Conservation (phyloP, 1,140 invertebrate genomes). For the Propsilocerus akamusi region DNA sequence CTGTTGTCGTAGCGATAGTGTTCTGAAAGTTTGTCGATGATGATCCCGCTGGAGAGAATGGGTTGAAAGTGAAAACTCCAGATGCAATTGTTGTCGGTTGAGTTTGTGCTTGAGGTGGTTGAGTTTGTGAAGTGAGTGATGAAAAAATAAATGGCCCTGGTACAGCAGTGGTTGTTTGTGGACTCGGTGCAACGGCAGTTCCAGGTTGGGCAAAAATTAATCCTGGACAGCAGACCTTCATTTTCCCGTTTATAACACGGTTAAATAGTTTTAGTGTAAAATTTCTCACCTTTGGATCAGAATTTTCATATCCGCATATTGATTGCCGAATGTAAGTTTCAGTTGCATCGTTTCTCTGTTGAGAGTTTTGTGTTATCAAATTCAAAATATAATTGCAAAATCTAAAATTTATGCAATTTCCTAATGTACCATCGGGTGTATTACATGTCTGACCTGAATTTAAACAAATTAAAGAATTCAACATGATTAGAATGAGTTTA, state of each 20-base stretch:
- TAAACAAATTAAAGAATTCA: no score
- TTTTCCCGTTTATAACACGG: no score
- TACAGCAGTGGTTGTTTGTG: neutral
- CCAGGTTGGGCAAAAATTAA: neutral
- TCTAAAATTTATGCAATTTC: conserved; percentile 26
- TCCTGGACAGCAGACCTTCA: conserved; percentile 29
- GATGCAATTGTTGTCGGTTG: conserved; percentile 11
- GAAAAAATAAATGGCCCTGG: neutral
- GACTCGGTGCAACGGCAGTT: neutral
- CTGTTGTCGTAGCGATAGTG: neutral
- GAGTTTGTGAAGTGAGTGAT: neutral
- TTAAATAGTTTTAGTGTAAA: no score
- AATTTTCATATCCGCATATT: conserved; percentile 30
- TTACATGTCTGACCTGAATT: conserved; percentile 17
- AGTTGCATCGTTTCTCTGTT: conserved; percentile 11
- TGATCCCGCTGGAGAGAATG: neutral
- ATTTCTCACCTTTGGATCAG: conserved; percentile 26
- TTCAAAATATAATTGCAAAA: conserved; percentile 25
- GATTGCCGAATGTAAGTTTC: conserved; percentile 26
- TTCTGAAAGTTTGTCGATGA: no score
- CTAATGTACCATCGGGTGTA: conserved; percentile 20
- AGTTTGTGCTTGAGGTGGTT: conserved; percentile 9
- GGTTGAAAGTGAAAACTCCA: neutral
- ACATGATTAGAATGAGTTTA: no score
- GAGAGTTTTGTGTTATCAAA: conserved; percentile 15